These are phyloP conservation scores for Physella acuta DNA, from an alignment of 1,140 invertebrate species.

Conservation along the genomic window DNA sequence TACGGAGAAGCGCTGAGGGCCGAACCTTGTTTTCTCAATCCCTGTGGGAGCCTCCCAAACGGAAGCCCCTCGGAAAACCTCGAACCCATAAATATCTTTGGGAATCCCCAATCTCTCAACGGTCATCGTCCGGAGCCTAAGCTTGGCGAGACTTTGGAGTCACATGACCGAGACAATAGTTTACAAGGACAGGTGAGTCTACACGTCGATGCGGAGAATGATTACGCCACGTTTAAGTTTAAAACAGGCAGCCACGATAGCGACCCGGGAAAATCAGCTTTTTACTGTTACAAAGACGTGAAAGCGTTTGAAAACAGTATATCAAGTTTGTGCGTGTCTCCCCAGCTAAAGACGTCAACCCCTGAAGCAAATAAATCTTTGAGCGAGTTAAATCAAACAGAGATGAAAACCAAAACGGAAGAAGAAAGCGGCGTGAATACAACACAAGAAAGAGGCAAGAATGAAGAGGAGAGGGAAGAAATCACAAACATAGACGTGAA, in stretches of 20 bases:
- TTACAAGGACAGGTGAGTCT: neutral
- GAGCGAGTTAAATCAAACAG: too few relatives aligned
- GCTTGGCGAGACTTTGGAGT: neutral
- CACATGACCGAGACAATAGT: neutral
- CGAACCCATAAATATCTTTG: neutral
- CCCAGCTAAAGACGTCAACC: too few relatives aligned
- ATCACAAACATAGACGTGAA: neutral
- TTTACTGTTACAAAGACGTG: too few relatives aligned
- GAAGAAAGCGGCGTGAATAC: neutral
- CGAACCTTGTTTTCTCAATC: neutral
- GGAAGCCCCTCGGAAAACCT: neutral
- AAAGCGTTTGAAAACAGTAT: too few relatives aligned
- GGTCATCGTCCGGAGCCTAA: neutral
- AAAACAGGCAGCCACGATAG: too few relatives aligned
- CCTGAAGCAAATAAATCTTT: too few relatives aligned
- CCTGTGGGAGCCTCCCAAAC: neutral
- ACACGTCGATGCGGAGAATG: neutral
- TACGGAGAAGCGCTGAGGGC: neutral
- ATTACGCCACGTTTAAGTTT: too few relatives aligned
- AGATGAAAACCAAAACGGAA: too few relatives aligned
- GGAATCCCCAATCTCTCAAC: neutral
- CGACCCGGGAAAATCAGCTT: too few relatives aligned
- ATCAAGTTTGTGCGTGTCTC: too few relatives aligned
- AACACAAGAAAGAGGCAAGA: too few relatives aligned
- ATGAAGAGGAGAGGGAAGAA: too few relatives aligned